Conservation (phyloP, 2,888 invertebrate genomes). For the Pachymerium ferrugineum region DNA sequence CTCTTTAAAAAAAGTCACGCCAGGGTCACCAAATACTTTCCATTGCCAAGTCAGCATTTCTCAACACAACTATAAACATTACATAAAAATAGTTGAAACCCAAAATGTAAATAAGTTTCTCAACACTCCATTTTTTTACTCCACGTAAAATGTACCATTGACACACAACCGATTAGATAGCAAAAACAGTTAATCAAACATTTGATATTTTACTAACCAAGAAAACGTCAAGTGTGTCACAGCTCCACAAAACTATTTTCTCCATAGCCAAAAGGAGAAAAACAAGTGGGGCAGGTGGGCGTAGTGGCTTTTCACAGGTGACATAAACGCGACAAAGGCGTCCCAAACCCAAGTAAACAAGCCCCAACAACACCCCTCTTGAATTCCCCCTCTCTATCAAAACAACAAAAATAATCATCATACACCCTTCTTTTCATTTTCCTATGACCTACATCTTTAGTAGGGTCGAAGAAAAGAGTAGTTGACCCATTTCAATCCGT, state of each 20-base stretch:
- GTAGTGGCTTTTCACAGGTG: not conserved
- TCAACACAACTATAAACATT: too few relatives aligned
- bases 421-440: not conserved
- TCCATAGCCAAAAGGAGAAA: not conserved
- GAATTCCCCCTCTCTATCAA: not conserved
- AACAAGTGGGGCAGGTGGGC: not conserved
- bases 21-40: too few relatives aligned
- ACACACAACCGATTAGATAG: too few relatives aligned
- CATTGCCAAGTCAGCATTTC: too few relatives aligned
- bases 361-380: not conserved
- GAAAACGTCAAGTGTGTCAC: conserved; percentile 5
- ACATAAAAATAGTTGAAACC: too few relatives aligned
- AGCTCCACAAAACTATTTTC: not conserved
- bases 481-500: not conserved
- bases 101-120: too few relatives aligned
- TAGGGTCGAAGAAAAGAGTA: not conserved
- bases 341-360: not conserved
- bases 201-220: too few relatives aligned
- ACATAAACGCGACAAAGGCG: not conserved
- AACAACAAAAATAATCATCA: not conserved
- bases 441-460: not conserved
- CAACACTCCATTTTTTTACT: too few relatives aligned
- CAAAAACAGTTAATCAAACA: too few relatives aligned
- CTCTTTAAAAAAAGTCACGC: too few relatives aligned
- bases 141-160: too few relatives aligned